These are phyloP conservation scores for Sus scrofa DNA, from an alignment of 2,113 vertebrate genomes.

Conservation along the genomic window T2T-Sscrofa CM000812.6:220482001-220482500, in stretches of 20 bases:
- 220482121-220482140: not conserved
- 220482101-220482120: not conserved
- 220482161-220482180: not conserved
- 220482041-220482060: not conserved
- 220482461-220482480: not conserved
- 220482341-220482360: not conserved
- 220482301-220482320: not conserved
- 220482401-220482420: not conserved
- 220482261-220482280: not conserved
- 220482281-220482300: not conserved
- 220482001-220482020: not conserved
- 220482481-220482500: not conserved
- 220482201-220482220: not conserved
- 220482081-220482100: slow-evolving; percentile 20
- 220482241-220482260: not conserved
- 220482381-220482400: not conserved
- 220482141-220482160: not conserved
- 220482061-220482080: not conserved
- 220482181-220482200: not conserved
- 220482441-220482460: not conserved
- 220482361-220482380: not conserved
- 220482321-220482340: not conserved
- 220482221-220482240: not conserved
- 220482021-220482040: not conserved
- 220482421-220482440: not conserved